Percentiles rank a stretch among this genome's conserved stretches.
Evolutionary conservation across 2,888 invertebrate species (phyloP).

Genomic region (Pherbina coryleti): DNA sequence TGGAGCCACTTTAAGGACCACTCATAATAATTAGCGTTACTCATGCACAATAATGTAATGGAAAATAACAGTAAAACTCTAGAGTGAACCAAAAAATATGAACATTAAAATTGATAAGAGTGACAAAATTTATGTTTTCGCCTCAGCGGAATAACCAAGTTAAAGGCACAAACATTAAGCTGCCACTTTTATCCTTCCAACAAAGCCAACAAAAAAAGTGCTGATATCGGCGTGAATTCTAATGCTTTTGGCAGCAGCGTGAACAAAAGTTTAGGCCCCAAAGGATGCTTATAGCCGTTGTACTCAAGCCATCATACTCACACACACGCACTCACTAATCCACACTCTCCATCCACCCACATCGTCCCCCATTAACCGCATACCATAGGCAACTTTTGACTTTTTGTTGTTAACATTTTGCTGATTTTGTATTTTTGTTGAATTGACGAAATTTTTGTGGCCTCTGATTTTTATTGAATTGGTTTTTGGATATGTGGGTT

Average conservation of each 20-base stretch:
- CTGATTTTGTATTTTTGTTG: slow-evolving; percentile 11
- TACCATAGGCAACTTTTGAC: background rate
- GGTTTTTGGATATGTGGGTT: background rate
- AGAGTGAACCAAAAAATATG: slow-evolving; percentile 11
- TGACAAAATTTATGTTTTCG: slow-evolving; percentile 3
- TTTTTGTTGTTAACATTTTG: background rate
- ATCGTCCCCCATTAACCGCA: background rate
- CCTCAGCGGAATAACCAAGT: background rate
- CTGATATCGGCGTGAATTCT: slow-evolving; percentile 18
- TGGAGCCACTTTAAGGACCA: no score
- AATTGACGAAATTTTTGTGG: background rate
- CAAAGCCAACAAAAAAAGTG: slow-evolving; percentile 1
- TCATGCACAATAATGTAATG: no score
- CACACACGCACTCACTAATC: background rate
- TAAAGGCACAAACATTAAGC: background rate
- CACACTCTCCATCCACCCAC: background rate
- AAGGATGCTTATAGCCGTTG: background rate
- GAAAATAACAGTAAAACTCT: background rate
- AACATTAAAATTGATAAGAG: slow-evolving; percentile 24
- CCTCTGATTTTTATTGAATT: slow-evolving; percentile 1
- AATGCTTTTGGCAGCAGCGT: background rate
- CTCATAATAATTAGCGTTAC: no score
- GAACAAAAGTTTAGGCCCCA: slow-evolving; percentile 7
- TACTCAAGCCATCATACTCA: background rate
- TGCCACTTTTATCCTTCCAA: background rate